Evolutionary conservation across 2,888 invertebrate species (phyloP), one percentile per base, ranked within the genome.

Genomic region (Pachliopta kotzebuea): DNA sequence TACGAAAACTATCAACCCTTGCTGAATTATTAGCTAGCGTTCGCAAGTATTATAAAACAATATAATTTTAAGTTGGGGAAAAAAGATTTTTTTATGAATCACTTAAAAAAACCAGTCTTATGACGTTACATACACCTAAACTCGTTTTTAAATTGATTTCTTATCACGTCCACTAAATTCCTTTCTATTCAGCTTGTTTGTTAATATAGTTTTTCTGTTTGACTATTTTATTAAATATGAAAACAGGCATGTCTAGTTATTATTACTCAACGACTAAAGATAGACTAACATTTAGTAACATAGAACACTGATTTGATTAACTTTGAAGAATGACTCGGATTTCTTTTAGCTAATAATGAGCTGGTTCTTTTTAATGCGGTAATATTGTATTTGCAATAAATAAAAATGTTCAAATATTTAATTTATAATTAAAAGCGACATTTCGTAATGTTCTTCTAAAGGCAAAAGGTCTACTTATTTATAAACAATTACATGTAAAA

Each of bases 111-210:
- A 62, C 62, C 50, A 26, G 62, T 62, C 56, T 20, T 18, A 37
- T 62, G 62, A 56, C 55, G 61, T 55, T 29, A 61, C 24, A 60
- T 24, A 60, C 21, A 29, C 11, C 29, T 50, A 50, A 62, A 62
- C 61, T 20, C 26, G 61, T 56, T 56, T 58, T 56, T 18, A 23
- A 31, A 29, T 49, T 17, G 29, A 49, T 45, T 24, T 55, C 24
- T 42, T 61, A 14, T 29, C 37, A 53, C 18, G 50, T 21, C 24
- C 42, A 55, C 55, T 54, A 26, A 54, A 54, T 60, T 26, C 55
- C 45, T 55, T 42, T n/a, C 31, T 55, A 55, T 45, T 55, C 37
- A 53, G n/a, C 54, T 24, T 37, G n/a, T 59, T 50, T 52, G 52
- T n/a, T 49, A 17, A 42, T 26, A 24, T 45, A 57, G 57, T 49